Conservation (phyloP, 2,888 invertebrate genomes). For the Eulithis prunata region DNA sequence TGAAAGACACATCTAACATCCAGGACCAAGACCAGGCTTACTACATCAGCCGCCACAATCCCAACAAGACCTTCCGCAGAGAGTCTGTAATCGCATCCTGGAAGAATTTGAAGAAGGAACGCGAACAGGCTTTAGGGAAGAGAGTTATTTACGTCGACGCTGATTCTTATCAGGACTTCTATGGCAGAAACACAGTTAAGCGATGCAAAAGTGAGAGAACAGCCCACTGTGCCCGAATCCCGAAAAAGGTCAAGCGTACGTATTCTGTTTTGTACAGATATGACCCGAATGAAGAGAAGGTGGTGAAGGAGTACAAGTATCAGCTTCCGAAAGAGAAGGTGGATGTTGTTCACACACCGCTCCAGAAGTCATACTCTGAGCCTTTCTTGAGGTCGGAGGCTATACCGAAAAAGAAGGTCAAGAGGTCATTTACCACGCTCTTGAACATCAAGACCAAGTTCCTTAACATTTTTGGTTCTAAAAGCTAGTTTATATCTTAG, state of each 20-base stretch:
- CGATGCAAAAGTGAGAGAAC: slow-evolving; percentile 78
- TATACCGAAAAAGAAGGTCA: slow-evolving; percentile 75
- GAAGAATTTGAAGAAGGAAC: slow-evolving; percentile 79
- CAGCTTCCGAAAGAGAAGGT: slow-evolving; percentile 64
- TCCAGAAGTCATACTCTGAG: slow-evolving; percentile 73
- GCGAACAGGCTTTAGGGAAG: slow-evolving; percentile 78
- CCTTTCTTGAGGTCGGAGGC: slow-evolving; percentile 70
- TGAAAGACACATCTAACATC: slow-evolving; percentile 78
- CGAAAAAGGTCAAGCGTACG: slow-evolving; percentile 76
- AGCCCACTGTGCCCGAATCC: slow-evolving; percentile 60
- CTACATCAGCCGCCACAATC: slow-evolving; percentile 79
- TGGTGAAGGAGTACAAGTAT: slow-evolving; percentile 79
- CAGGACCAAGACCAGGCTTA: slow-evolving; percentile 68
- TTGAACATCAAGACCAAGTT: slow-evolving; percentile 78
- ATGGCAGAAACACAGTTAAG: slow-evolving; percentile 77
- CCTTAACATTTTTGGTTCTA: slow-evolving; percentile 75
- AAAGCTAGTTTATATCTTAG: slow-evolving; percentile 59
- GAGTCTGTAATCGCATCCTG: slow-evolving; percentile 82
- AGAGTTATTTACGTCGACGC: slow-evolving; percentile 74
- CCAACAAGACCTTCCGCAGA: slow-evolving; percentile 78
- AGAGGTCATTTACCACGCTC: slow-evolving; percentile 77
- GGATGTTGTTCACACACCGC: slow-evolving; percentile 44
- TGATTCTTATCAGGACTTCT: slow-evolving; percentile 74
- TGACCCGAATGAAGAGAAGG: slow-evolving; percentile 75
- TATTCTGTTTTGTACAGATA: slow-evolving; percentile 79